Percentiles rank a stretch among this genome's conserved stretches.
Conservation (phyloP, 2,888 invertebrate genomes). For the Dolichopus griseipennis region DNA sequence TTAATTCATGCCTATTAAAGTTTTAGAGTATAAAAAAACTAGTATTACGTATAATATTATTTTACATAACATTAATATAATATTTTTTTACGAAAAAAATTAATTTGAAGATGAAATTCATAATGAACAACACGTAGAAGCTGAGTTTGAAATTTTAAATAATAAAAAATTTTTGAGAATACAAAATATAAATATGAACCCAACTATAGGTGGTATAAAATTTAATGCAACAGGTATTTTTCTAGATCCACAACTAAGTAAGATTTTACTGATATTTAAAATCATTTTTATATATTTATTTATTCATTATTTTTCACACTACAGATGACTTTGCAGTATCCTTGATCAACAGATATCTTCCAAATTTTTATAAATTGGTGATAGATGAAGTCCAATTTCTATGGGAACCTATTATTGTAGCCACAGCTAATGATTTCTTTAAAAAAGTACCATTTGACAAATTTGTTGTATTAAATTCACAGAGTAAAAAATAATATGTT, state of each 20-base stretch:
- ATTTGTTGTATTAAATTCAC: slow-evolving; percentile 22
- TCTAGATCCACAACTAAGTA: slow-evolving; percentile 57
- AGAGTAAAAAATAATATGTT: no score
- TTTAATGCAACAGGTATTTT: slow-evolving; percentile 52
- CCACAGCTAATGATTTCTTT: slow-evolving; percentile 36
- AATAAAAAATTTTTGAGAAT: slow-evolving; percentile 49
- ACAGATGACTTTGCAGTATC: slow-evolving; percentile 35
- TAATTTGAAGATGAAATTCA: slow-evolving; percentile 47
- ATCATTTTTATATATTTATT: neutral
- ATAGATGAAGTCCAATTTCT: slow-evolving; percentile 41
- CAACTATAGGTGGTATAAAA: slow-evolving; percentile 55
- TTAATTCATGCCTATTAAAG: no score
- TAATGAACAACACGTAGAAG: slow-evolving; percentile 50
- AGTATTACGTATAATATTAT: neutral
- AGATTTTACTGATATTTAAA: slow-evolving; percentile 34
- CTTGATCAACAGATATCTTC: slow-evolving; percentile 53
- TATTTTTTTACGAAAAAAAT: slow-evolving; percentile 13
- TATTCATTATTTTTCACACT: slow-evolving; percentile 7
- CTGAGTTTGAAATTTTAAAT: slow-evolving; percentile 49
- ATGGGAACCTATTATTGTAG: slow-evolving; percentile 37
- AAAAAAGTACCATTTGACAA: slow-evolving; percentile 37
- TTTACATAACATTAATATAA: neutral
- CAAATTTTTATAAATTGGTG: slow-evolving; percentile 45
- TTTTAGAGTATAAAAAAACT: no score
- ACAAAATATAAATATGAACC: slow-evolving; percentile 52